Percentiles rank a stretch among this genome's conserved stretches.
phyloP scores from a whole-genome alignment of 2,888 invertebrate species.

The Amblyjoppa fuscipennis region DNA sequence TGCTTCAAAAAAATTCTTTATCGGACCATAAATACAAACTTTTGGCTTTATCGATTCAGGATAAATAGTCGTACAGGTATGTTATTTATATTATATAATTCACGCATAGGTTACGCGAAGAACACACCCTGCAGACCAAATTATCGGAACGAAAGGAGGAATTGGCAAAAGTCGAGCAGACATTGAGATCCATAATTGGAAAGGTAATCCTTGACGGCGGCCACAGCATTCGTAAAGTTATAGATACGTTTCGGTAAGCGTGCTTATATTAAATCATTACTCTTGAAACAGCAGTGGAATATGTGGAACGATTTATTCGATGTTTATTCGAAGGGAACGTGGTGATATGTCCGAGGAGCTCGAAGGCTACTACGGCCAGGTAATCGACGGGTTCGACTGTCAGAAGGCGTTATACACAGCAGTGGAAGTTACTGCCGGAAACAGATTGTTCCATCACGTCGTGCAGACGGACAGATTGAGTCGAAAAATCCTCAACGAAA shows the following conservation, averaged over 20 bases:
- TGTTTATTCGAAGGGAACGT: constrained; percentile 73
- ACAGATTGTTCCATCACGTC: constrained; percentile 98
- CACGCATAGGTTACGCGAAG: constrained; percentile 92
- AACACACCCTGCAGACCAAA: constrained; percentile 96
- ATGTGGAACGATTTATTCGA: neutral
- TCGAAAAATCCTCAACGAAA: constrained; percentile 98
- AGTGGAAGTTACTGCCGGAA: constrained; percentile 96
- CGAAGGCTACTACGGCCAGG: constrained; percentile 93
- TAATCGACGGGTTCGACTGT: constrained; percentile 99
- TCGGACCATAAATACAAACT: too few species aligned
- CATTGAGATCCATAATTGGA: constrained; percentile 98
- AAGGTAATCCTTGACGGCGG: constrained; percentile 98
- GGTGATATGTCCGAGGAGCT: constrained; percentile 83
- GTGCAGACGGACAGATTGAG: constrained; percentile 99
- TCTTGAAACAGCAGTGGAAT: too few species aligned
- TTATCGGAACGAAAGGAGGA: constrained; percentile 97
- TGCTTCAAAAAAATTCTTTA: too few species aligned
- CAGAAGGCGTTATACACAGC: constrained; percentile 99
- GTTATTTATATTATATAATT: neutral
- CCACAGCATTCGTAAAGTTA: constrained; percentile 97
- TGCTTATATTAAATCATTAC: neutral
- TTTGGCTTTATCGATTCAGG: too few species aligned
- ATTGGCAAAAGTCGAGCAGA: constrained; percentile 97
- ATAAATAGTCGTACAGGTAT: too few species aligned
- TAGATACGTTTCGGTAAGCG: constrained; percentile 92